Evolutionary conservation across 2,888 invertebrate species (phyloP), one percentile per base, ranked within the genome.

Genomic region (Tridacna gigas): DNA sequence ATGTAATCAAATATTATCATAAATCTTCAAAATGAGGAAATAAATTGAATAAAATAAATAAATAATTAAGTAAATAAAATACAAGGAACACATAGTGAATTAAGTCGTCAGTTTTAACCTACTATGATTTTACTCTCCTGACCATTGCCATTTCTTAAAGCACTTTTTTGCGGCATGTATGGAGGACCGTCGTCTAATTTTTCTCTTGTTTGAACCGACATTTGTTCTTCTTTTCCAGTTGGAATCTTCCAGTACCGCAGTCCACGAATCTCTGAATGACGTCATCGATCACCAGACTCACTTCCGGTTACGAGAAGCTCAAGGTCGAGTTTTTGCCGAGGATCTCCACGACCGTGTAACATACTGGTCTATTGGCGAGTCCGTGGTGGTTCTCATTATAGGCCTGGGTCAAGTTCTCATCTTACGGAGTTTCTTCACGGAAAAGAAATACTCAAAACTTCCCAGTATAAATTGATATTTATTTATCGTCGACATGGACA

Each of bases 281-380:
- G 97, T 99, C 79, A 96, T 98, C 86, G 99, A 99, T 94, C 97
- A 97, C 92, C 99, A 99, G 96, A 99, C 99, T 7, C 99, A 99
- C 95, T 99, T 99, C 95, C 96, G 99, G 83, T 95, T 99, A 83
- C 96, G 98, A 76, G 99, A 99, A 95, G 97, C 99, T 2, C 98
- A 98, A 94, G 97, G 98, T 73, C 96, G 99, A 77, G 98, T 98
- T 94, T 96, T 99, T 80, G 99, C 99, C 0, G 99, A 99, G 95
- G 98, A 99, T 94, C 96, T 99, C 77, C 99, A 99, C 92, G 97
- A 98, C 94, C 96, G 98, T 91, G 99, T 99, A 7, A 90, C 90
- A 82, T 86, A 85, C 63, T 99, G 99, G 99, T 98, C 99, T 0
- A 95, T 97, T 65, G 96, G 97, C 87, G 98, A 99, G 95, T 97